A percentile compares a stretch with the other conserved stretches of the same genome.
Conservation (phyloP, 2,797 vertebrate species). For the Rhabdophis nuchalis region DNA sequence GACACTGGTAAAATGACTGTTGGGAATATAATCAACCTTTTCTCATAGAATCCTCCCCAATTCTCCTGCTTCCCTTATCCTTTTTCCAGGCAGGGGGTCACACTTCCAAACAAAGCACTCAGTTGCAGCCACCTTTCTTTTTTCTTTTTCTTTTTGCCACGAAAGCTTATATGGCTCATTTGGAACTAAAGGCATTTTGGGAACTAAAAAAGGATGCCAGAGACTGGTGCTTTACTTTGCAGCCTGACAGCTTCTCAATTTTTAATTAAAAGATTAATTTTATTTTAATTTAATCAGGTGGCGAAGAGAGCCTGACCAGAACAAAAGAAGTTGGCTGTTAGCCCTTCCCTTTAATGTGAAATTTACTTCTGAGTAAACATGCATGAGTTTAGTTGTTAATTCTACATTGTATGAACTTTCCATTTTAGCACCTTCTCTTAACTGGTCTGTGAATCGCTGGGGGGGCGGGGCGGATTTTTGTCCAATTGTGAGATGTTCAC, state of each 20-base stretch:
- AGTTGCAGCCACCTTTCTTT: not conserved
- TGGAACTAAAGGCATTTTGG: not conserved
- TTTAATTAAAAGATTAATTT: not conserved
- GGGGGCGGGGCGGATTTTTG: no score
- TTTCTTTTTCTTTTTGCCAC: not conserved
- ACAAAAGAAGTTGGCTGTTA: not conserved
- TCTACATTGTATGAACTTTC: not conserved
- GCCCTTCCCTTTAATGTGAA: not conserved
- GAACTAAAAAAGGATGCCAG: not conserved
- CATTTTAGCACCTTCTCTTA: not conserved
- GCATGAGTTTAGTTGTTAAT: not conserved
- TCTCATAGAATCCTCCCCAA: not conserved
- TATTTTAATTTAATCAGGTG: not conserved
- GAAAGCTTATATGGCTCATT: not conserved
- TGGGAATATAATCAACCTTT: not conserved
- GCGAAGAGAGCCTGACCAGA: not conserved
- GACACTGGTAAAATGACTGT: not conserved
- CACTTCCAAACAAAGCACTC: not conserved
- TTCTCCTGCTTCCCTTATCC: not conserved
- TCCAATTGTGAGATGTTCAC: not conserved
- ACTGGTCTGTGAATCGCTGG: not conserved
- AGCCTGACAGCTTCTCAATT: not conserved
- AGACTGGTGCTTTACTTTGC: not conserved
- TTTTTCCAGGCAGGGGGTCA: not conserved
- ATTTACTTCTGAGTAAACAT: not conserved